Conservation (phyloP, 1,140 invertebrate genomes). For the Caenorhabditis latens region DNA sequence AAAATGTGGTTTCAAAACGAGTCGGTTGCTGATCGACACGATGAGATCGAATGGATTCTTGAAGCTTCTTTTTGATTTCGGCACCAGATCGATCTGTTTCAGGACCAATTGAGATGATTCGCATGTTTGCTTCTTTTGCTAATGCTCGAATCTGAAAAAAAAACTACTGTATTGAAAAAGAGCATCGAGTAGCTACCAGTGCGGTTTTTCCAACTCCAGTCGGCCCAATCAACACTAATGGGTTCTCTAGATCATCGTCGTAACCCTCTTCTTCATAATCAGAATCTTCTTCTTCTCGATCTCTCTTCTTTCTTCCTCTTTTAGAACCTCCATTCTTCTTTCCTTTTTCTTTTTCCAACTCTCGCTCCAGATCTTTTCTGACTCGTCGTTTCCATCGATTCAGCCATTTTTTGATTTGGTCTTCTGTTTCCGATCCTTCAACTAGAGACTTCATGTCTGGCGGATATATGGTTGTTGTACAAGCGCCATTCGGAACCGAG, state of each 20-base stretch:
- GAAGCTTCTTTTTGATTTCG: slow-evolving; percentile 35
- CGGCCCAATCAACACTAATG: slow-evolving; percentile 28
- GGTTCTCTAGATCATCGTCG: slow-evolving; percentile 31
- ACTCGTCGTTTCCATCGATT: slow-evolving; percentile 26
- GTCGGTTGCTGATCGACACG: slow-evolving; percentile 29
- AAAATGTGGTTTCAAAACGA: neutral
- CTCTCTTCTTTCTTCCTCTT: neutral
- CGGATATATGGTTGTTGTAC: neutral
- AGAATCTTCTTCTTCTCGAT: neutral
- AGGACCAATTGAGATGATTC: slow-evolving; percentile 34
- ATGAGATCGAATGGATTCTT: slow-evolving; percentile 11
- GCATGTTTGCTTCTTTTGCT: slow-evolving; percentile 19
- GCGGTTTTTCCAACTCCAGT: slow-evolving; percentile 38
- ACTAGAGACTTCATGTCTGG: neutral
- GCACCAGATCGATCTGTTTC: slow-evolving; percentile 1
- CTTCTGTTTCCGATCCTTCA: neutral
- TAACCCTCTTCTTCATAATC: neutral
- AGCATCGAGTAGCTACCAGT: neutral
- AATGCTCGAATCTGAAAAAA: slow-evolving; percentile 26
- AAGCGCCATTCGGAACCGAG: neutral
- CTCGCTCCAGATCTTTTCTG: neutral
- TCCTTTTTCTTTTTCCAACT: neutral
- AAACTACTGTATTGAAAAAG: neutral
- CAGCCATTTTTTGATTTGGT: neutral
- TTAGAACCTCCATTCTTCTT: neutral